phyloP scores from a whole-genome alignment of 2,797 vertebrate genomes.

The Crocidura indochinensis region DNA sequence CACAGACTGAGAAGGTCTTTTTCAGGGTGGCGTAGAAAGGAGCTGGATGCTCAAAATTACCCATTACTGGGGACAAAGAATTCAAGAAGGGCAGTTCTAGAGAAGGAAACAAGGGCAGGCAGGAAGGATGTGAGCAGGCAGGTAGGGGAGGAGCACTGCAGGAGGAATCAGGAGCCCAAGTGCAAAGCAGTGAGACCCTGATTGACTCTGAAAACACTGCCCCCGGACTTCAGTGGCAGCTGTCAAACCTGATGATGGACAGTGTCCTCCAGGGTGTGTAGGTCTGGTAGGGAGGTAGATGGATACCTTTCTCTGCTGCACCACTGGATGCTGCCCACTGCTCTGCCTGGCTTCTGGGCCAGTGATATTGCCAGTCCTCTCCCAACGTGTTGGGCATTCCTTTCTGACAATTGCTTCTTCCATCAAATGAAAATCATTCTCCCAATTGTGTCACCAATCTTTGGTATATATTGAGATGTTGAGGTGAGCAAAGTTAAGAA shows the following conservation, averaged over 20 bases:
- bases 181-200: no score
- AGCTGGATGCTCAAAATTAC: neutral
- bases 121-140: neutral
- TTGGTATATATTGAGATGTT: neutral
- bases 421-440: conserved; percentile 32
- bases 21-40: neutral
- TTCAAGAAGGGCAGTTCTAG: neutral
- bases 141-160: neutral
- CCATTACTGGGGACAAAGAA: neutral
- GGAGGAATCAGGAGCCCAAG: neutral
- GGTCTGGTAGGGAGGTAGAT: neutral
- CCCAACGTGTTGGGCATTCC: no score
- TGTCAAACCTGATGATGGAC: no score
- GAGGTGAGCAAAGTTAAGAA: neutral
- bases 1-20: neutral
- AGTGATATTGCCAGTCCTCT: no score
- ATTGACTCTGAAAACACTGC: no score
- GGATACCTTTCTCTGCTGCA: neutral
- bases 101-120: no score
- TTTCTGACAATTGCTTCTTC: neutral
- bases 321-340: neutral
- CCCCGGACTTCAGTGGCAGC: no score
- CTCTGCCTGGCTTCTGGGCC: no score
- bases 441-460: neutral
- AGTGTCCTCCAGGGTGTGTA: neutral